Conservation (phyloP, 2,113 vertebrate genomes). For the Urocynchramus pylzowi region DNA sequence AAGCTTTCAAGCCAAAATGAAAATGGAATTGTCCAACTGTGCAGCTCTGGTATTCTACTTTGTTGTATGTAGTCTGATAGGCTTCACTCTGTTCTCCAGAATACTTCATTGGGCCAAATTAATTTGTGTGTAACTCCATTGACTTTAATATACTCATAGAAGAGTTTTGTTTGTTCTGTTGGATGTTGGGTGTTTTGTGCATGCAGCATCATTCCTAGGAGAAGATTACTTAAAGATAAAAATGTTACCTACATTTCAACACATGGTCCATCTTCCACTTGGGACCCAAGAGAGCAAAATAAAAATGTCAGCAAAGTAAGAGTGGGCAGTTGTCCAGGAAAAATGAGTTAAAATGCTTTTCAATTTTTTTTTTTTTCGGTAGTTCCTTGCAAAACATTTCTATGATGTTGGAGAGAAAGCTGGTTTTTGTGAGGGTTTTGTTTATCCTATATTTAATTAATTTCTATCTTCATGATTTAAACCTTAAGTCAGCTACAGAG, state of each 20-base stretch:
- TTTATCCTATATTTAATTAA: constrained; percentile 18
- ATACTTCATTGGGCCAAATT: neutral
- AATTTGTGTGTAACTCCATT: neutral
- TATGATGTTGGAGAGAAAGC: neutral
- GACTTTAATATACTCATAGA: neutral
- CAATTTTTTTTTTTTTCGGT: neutral
- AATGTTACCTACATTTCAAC: neutral
- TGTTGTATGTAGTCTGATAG: neutral
- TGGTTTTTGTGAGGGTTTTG: neutral
- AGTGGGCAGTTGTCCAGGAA: neutral
- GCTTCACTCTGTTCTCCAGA: neutral
- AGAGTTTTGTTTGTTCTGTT: neutral
- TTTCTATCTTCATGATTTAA: neutral
- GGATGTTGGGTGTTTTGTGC: neutral
- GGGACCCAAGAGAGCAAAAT: neutral
- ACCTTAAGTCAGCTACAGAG: neutral
- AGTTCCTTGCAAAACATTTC: neutral
- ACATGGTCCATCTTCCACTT: neutral
- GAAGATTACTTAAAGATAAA: neutral
- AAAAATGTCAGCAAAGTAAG: neutral
- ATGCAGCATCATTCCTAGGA: neutral
- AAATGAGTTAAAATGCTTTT: neutral
- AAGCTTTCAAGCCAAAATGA: neutral
- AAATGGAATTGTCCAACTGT: neutral
- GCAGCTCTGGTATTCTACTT: neutral